phyloP scores from a whole-genome alignment of 2,797 vertebrate genomes.

The Chelonia mydas region DNA sequence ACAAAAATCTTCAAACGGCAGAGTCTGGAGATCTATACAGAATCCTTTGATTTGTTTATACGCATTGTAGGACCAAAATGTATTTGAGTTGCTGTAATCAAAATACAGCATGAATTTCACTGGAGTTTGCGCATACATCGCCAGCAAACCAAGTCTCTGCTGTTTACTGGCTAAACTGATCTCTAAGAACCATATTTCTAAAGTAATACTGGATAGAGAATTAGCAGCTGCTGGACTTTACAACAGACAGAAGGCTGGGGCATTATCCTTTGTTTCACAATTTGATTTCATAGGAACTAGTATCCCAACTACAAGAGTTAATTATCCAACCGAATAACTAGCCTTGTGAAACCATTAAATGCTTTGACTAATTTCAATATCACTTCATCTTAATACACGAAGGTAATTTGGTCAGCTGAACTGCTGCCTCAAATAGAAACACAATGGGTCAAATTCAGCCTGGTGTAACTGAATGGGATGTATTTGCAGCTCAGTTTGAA shows the following conservation, averaged over 20 bases:
- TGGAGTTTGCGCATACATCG: background rate
- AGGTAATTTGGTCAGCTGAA: slow-evolving; percentile 54
- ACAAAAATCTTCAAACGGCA: slow-evolving; percentile 32
- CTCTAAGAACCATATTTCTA: background rate
- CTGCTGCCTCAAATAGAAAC: slow-evolving; percentile 37
- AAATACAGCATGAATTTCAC: background rate
- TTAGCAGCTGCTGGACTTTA: background rate
- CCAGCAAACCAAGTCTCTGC: background rate
- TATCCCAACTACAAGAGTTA: background rate
- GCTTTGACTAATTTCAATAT: slow-evolving; percentile 65
- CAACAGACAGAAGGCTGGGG: rapidly evolving
- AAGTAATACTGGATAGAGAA: background rate
- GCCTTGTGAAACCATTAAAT: background rate
- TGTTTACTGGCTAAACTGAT: background rate
- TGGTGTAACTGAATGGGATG: background rate
- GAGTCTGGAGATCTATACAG: background rate
- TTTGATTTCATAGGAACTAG: background rate
- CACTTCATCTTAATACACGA: slow-evolving; percentile 55
- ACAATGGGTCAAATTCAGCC: slow-evolving; percentile 15
- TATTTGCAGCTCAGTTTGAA: background rate
- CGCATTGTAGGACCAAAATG: background rate
- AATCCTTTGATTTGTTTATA: slow-evolving; percentile 42
- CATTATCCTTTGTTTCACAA: background rate
- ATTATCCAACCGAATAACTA: slow-evolving; percentile 28
- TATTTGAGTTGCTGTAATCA: slow-evolving; percentile 36